These are phyloP conservation scores for Palaemon carinicauda DNA, from an alignment of 1,140 invertebrate genomes.

Conservation along the genomic window DNA sequence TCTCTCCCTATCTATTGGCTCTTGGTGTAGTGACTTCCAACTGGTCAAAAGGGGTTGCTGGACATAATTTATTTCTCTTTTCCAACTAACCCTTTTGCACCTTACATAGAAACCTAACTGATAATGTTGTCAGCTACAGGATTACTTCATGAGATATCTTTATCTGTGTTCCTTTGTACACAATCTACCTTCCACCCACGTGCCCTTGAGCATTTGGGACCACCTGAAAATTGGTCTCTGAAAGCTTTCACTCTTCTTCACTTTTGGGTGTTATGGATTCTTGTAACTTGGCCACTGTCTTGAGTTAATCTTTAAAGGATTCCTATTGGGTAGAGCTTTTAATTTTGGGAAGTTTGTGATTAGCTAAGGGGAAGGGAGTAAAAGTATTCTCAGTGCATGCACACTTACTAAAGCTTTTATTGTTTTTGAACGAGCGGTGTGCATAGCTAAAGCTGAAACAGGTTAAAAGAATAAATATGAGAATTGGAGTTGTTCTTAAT, in stretches of 20 bases:
- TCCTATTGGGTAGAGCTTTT: not conserved
- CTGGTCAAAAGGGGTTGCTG: no score
- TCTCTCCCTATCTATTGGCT: not conserved
- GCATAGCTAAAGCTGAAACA: conserved; percentile 48
- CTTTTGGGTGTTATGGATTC: conserved; percentile 21
- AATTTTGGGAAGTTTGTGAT: not conserved
- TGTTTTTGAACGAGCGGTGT: conserved; percentile 35
- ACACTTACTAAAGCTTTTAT: conserved; percentile 44
- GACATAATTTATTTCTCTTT: no score
- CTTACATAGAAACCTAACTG: no score
- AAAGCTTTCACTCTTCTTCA: not conserved
- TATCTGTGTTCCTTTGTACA: not conserved
- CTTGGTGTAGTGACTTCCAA: not conserved
- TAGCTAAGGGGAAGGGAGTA: not conserved
- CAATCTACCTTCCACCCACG: not conserved
- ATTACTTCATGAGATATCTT: no score
- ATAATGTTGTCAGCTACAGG: no score
- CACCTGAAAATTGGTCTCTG: not conserved
- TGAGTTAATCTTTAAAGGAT: not conserved
- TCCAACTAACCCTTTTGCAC: no score
- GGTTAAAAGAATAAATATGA: not conserved
- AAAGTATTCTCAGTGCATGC: conserved; percentile 9
- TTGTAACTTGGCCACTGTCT: not conserved
- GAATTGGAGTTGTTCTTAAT: no score
- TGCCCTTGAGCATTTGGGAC: not conserved